These are phyloP conservation scores for Apis dorsata DNA, from an alignment of 1,140 invertebrate genomes.

Conservation along the genomic window DNA sequence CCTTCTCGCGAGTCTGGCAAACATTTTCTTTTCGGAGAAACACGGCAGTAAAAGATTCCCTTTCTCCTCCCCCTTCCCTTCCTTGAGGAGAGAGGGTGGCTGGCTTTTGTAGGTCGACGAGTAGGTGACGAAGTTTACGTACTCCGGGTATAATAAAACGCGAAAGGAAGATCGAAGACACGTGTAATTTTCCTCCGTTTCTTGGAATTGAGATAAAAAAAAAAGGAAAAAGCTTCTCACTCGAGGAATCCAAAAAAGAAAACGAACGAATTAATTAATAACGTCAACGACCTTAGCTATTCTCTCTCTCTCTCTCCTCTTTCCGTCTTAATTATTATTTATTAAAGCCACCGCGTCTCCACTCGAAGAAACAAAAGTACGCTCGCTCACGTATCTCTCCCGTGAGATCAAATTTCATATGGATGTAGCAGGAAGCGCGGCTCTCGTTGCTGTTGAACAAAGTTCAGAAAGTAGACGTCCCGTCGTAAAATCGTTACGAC, in stretches of 20 bases:
- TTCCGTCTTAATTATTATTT: too few relatives aligned
- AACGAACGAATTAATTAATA: too few relatives aligned
- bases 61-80: background rate
- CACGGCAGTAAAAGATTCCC: slow-evolving; percentile 25
- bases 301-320: too few relatives aligned
- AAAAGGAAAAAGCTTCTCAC: too few relatives aligned
- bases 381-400: background rate
- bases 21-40: background rate
- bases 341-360: too few relatives aligned
- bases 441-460: background rate
- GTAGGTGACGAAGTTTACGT: background rate
- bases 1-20: background rate
- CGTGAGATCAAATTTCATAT: slow-evolving; percentile 20
- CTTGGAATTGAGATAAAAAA: too few relatives aligned
- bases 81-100: background rate
- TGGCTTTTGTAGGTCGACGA: background rate
- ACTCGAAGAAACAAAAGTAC: background rate
- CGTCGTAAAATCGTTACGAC: slow-evolving; percentile 73
- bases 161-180: background rate
- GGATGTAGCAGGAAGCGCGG: slow-evolving; percentile 8
- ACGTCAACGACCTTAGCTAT: too few relatives aligned
- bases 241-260: too few relatives aligned
- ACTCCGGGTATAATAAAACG: background rate
- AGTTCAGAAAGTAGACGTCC: slow-evolving; percentile 35
- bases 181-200: background rate